Percentiles rank a stretch among this genome's conserved stretches.
phyloP scores from a whole-genome alignment of 1,140 invertebrate genomes.

The Drosophila navojoa region DNA sequence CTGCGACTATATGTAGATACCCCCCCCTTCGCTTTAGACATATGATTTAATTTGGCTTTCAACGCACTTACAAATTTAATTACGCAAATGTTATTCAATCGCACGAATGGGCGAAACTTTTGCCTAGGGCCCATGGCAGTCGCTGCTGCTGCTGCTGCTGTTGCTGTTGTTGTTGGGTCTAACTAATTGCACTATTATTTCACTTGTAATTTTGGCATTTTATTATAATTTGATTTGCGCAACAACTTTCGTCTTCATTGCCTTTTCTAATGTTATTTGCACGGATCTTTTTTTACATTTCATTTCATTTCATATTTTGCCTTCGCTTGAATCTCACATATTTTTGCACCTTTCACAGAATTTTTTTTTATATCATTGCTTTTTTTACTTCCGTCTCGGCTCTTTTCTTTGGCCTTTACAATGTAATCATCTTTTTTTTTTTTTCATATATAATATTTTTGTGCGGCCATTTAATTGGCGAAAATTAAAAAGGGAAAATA shows the following conservation, averaged over 20 bases:
- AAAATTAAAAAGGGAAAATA: constrained; percentile 81
- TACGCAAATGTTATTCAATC: constrained; percentile 80
- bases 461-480: constrained; percentile 72
- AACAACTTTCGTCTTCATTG: constrained; percentile 81
- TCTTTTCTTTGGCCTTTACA: constrained; percentile 33
- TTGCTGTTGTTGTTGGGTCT: constrained; percentile 17
- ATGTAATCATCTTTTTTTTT: constrained; percentile 47
- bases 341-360: constrained; percentile 79
- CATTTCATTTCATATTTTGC: neutral
- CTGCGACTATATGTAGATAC: neutral
- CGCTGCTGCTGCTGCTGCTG: constrained; percentile 1
- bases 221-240: constrained; percentile 75
- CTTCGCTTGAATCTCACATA: constrained; percentile 14
- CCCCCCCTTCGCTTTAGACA: constrained; percentile 4
- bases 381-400: constrained; percentile 62
- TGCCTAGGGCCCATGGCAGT: neutral
- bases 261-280: constrained; percentile 38
- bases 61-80: constrained; percentile 61
- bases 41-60: constrained; percentile 73
- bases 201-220: constrained; percentile 64
- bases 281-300: constrained; percentile 16
- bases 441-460: constrained; percentile 35
- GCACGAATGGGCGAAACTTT: constrained; percentile 63
- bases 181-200: constrained; percentile 79
- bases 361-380: constrained; percentile 33